Base-by-base conservation (phyloP, 64 coral and sea anemone species). In the Platygyra sinensis region DNA sequence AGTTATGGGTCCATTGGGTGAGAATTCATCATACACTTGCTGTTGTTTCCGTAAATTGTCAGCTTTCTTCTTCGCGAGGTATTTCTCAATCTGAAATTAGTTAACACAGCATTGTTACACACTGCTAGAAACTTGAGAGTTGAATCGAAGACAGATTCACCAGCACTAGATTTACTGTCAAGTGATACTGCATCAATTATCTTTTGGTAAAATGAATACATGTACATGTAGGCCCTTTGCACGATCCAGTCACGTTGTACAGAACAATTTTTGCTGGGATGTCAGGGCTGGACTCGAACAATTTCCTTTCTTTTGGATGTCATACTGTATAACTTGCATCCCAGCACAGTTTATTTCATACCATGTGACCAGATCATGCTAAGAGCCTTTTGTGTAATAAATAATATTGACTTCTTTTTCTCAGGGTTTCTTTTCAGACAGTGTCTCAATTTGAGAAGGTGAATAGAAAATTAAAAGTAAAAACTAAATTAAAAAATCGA, bases 21-120 rank as follows among this genome's bases (percentile, higher is more conserved):
- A 98, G 63, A 98, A 98, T 71, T 98, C 96, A 67, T 98, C 96
- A 88, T 98, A 98, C 52, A 98, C 93, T 87, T 98, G 93, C 22
- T 95, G 93, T 36, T 98, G 90, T 4, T 98, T 91, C 18, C 96
- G 81, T 52, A 98, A 88, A 49, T 38, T 73, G 59, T 94, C 79
- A 63, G 96, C 96, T 20, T 95, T 90, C 60, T 90, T 92, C 77
- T 92, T 98, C 3, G 96, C 93, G 33, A 98, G 49, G 50, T 83
- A 93, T 42, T 92, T 98, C 39, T 98, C 96, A 95, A 98, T 98
- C 96, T 98, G 42, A 65, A 78, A 52, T 77, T 27, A 73, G 69
- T 18, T 22, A 59, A 8, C 27, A 84, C 49, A 83, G 52, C 28
- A 24, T 25, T 69, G 18, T 65, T 65, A 19, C 24, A 20, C 24